Percentiles rank a stretch among this genome's conserved stretches.
phyloP scores from a whole-genome alignment of 1,140 invertebrate genomes.

The Tribolium madens region DNA sequence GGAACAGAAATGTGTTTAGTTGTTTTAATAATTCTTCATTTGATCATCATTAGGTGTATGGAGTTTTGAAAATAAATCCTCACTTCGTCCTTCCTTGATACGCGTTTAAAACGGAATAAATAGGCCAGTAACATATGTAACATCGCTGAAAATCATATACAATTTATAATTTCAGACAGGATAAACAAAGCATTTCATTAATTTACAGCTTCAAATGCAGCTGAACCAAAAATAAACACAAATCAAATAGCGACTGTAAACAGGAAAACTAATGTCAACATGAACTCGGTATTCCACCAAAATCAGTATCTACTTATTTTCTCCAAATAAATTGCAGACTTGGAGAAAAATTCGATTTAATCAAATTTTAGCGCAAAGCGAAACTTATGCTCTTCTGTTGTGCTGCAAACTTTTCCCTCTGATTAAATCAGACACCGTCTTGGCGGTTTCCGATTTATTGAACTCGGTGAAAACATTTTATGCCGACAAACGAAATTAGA shows the following conservation, averaged over 20 bases:
- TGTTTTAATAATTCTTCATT: not conserved
- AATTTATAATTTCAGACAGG: constrained; percentile 47
- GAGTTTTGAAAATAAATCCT: constrained; percentile 17
- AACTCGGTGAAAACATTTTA: constrained; percentile 19
- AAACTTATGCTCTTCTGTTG: constrained; percentile 2
- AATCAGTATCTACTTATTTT: constrained; percentile 24
- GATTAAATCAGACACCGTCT: constrained; percentile 14
- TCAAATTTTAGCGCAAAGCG: constrained; percentile 14
- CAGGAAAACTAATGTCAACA: constrained; percentile 46
- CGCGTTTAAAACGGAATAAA: constrained; percentile 20
- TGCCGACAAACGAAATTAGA: constrained; percentile 17
- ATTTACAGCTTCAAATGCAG: constrained; percentile 43
- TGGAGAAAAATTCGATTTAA: constrained; percentile 30
- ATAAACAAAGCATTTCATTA: constrained; percentile 46
- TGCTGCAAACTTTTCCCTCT: not conserved
- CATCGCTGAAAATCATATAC: constrained; percentile 42
- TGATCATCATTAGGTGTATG: not conserved
- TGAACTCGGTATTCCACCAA: constrained; percentile 33
- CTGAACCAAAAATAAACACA: constrained; percentile 44
- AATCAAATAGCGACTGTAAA: constrained; percentile 44
- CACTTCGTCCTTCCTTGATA: not conserved
- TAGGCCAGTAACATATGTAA: constrained; percentile 41
- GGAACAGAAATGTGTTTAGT: not conserved
- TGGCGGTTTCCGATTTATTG: constrained; percentile 28
- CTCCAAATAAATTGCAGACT: constrained; percentile 33